Conservation (phyloP, 2,113 vertebrate genomes). For the Oreocharis arfaki region DNA sequence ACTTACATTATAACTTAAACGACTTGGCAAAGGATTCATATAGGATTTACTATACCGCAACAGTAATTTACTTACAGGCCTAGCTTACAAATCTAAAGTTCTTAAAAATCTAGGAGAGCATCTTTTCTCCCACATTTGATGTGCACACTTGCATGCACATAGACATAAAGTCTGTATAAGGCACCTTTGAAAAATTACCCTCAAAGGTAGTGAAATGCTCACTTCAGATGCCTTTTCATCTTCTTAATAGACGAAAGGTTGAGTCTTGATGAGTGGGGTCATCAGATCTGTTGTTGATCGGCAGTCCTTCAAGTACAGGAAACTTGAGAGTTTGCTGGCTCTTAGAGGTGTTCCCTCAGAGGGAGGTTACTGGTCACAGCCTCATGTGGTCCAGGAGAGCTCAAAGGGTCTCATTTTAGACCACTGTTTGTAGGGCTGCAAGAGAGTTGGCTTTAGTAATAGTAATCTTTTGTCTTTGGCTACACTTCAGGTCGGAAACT, state of each 20-base stretch:
- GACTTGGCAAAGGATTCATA: not conserved
- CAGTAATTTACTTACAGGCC: not conserved
- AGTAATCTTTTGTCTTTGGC: not conserved
- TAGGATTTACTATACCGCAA: not conserved
- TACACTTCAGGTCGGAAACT: rapidly evolving
- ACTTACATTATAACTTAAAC: not conserved
- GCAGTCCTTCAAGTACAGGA: not conserved
- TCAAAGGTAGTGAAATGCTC: not conserved
- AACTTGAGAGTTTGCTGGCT: not conserved
- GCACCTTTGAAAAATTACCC: not conserved
- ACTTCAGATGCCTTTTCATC: not conserved
- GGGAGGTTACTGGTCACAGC: not conserved
- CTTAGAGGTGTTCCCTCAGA: not conserved
- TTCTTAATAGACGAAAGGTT: not conserved
- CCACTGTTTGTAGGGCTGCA: not conserved
- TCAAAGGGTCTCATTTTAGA: not conserved
- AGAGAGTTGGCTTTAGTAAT: not conserved
- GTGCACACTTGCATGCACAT: not conserved
- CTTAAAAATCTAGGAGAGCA: not conserved
- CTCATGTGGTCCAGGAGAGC: not conserved
- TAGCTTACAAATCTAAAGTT: not conserved
- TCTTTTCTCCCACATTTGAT: not conserved
- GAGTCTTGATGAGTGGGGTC: not conserved
- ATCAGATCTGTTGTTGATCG: not conserved
- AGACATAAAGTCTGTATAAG: not conserved